Evolutionary conservation across 2,113 vertebrate genomes (phyloP), one percentile per base, ranked within the genome.

Genomic region (Dissostichus mawsoni): DNA sequence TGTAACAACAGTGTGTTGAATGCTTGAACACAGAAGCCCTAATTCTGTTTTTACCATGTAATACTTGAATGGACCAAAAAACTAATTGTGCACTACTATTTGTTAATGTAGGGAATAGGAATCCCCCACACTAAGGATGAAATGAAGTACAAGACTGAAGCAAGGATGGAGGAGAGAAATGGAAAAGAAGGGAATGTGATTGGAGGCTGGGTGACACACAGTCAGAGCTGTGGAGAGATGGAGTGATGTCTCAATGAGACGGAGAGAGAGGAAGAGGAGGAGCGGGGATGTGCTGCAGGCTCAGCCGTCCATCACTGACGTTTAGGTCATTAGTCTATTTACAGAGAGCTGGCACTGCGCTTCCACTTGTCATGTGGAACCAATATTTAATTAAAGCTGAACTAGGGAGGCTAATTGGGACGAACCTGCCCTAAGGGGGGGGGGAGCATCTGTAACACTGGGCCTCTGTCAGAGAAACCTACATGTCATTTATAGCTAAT

Each of bases 321-420:
- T 56, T 77, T 56, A 73, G 69, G 78, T 90, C 83, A 84, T 82
- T 69, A 67, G 76, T 91, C 76, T 80, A 50, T 87, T 76, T 78
- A 13, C 80, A 65, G 69, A 73, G 84, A 78, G 63, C 82, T 73
- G 61, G 66, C 83, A 69, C 72, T 70, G 71, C 8, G 17, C 83
- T 83, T 82, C 78, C 78, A 6, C 75, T 78, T 64, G 84, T 83
- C 88, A 89, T 62, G 84, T 70, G 80, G 85, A 90, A 76, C 92
- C 86, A 77, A 92, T 93, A 92, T 87, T 90, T 92, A 91, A 93
- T 94, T 91, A 91, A 88, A 90, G 81, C 85, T 76, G 80, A 87
- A 83, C 52, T 11, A 36, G 66, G 59, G 71, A 58, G 67, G 82
- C 82, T 91, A 90, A 93, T 89, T 90, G 74, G 88, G 81, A 82